phyloP scores from a whole-genome alignment of 1,140 invertebrate genomes.

The Diploscapter pachys region DNA sequence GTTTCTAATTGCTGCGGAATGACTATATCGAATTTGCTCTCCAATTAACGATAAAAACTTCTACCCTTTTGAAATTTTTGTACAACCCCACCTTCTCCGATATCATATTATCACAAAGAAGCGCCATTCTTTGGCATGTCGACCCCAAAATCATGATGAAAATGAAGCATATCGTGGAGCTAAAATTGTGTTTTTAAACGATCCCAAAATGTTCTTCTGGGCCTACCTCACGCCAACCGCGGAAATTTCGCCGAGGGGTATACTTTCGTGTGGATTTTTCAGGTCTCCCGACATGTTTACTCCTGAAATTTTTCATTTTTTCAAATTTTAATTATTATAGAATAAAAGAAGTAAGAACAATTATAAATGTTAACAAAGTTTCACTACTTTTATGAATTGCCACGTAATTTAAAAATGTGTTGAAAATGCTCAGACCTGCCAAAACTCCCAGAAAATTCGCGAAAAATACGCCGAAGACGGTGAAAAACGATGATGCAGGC shows the following conservation, averaged over 20 bases:
- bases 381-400: too few species aligned
- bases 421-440: constrained; percentile 69
- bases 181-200: constrained; percentile 53
- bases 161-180: constrained; percentile 82
- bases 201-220: too few species aligned
- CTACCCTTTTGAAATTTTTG: too few species aligned
- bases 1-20: too few species aligned
- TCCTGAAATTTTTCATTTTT: constrained; percentile 30
- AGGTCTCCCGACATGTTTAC: constrained; percentile 96
- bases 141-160: constrained; percentile 84
- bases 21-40: too few species aligned
- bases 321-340: neutral
- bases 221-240: constrained; percentile 71
- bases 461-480: constrained; percentile 87
- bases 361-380: too few species aligned
- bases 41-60: too few species aligned
- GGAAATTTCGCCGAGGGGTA: constrained; percentile 86
- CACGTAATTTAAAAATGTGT: too few species aligned
- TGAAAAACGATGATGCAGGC: constrained; percentile 73
- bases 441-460: constrained; percentile 86
- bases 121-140: constrained; percentile 72
- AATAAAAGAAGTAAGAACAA: too few species aligned
- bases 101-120: constrained; percentile 82
- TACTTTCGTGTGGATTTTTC: constrained; percentile 80
- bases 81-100: constrained; percentile 64